These are phyloP conservation scores for Gastrophryne carolinensis DNA, from an alignment of 2,797 vertebrate genomes.

Conservation along the genomic window DNA sequence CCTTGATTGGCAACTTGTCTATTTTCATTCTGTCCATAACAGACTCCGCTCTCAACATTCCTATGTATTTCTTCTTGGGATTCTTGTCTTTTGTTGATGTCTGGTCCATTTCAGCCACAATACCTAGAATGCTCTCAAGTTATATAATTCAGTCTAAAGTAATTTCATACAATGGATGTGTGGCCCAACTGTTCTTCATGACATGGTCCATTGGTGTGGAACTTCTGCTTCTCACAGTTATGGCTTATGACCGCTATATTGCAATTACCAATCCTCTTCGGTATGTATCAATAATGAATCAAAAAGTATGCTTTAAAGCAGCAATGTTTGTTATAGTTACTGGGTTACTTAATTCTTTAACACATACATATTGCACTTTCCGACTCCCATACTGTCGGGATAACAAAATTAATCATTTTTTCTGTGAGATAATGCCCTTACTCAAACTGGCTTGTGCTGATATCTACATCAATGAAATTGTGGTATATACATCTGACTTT, in stretches of 20 bases:
- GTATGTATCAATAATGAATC: slow-evolving; percentile 18
- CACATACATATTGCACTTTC: slow-evolving; percentile 55
- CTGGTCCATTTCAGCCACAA: slow-evolving; percentile 51
- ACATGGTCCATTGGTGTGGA: slow-evolving; percentile 51
- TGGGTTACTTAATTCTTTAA: slow-evolving; percentile 51
- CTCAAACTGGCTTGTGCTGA: slow-evolving; percentile 56
- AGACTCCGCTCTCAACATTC: slow-evolving; percentile 40
- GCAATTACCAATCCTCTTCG: too few relatives aligned
- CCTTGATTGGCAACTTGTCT: slow-evolving; percentile 50
- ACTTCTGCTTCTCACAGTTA: not conserved
- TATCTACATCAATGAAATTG: slow-evolving; percentile 53
- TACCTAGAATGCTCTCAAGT: slow-evolving; percentile 54
- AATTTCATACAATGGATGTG: slow-evolving; percentile 53
- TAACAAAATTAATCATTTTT: slow-evolving; percentile 55
- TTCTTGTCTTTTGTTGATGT: slow-evolving; percentile 55
- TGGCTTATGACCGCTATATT: not conserved
- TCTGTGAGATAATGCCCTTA: not conserved
- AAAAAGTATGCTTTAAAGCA: slow-evolving; percentile 19
- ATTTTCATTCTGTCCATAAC: slow-evolving; percentile 48
- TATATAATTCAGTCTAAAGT: slow-evolving; percentile 46
- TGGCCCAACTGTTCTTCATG: slow-evolving; percentile 54
- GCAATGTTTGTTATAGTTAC: slow-evolving; percentile 40
- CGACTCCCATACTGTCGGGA: slow-evolving; percentile 54
- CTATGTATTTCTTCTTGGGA: slow-evolving; percentile 59
- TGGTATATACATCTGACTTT: slow-evolving; percentile 53